A percentile compares a stretch with the other conserved stretches of the same genome.
Conservation (phyloP, 2,113 vertebrate species). For the Chloropsis hardwickii region DNA sequence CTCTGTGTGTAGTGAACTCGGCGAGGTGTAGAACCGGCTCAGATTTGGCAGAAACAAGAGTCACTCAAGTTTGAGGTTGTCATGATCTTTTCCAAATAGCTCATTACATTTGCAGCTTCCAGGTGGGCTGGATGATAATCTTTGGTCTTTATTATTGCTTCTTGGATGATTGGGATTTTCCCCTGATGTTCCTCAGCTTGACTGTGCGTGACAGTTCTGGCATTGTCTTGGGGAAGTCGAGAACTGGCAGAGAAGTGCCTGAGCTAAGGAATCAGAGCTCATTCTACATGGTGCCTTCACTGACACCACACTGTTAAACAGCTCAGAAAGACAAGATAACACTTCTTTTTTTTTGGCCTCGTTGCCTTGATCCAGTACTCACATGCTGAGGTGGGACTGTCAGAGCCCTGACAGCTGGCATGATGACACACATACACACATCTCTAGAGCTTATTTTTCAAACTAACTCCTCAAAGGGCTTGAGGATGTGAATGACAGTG, state of each 20-base stretch:
- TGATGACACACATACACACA: conserved; percentile 13
- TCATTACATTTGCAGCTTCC: conserved; percentile 51
- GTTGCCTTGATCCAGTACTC: conserved; percentile 44
- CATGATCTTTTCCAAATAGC: conserved; percentile 51
- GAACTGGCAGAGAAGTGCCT: conserved; percentile 35
- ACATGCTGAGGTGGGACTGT: conserved; percentile 49
- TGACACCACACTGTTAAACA: conserved; percentile 37
- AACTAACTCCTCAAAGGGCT: conserved; percentile 33
- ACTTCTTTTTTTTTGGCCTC: conserved; percentile 46
- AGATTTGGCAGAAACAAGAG: neutral
- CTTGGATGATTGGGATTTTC: conserved; percentile 23
- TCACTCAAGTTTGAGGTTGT: conserved; percentile 25
- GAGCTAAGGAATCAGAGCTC: conserved; percentile 28
- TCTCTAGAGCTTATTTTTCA: conserved; percentile 44
- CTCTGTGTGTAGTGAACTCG: neutral
- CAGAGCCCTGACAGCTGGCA: conserved; percentile 55
- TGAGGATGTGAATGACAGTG: conserved; percentile 26
- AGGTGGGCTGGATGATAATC: conserved; percentile 40
- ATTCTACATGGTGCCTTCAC: conserved; percentile 20
- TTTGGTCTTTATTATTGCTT: conserved; percentile 29
- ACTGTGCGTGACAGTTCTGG: conserved; percentile 21
- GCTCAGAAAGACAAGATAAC: conserved; percentile 52
- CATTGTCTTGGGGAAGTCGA: conserved; percentile 1
- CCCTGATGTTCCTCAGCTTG: conserved; percentile 32
- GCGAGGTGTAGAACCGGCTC: neutral